Evolutionary conservation across 2,888 invertebrate species (phyloP).

Genomic region (Philereme transversata): DNA sequence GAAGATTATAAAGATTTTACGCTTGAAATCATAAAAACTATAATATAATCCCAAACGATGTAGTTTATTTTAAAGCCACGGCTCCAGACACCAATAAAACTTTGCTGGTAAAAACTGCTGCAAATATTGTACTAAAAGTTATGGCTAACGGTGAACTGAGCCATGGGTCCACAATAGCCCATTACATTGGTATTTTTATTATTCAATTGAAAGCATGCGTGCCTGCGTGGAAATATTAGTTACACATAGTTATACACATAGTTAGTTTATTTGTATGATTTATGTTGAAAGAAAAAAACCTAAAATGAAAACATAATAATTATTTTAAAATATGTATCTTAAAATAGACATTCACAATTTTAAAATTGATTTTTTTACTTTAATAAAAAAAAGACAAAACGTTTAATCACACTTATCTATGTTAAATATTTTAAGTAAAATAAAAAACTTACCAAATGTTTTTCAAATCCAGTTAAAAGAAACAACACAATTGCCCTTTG

Average conservation of each 20-base stretch:
- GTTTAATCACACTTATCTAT: neutral
- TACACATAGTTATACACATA: too few relatives aligned
- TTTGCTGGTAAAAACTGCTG: conserved; percentile 21
- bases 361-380: too few relatives aligned
- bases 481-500: conserved; percentile 56
- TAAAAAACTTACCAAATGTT: conserved; percentile 35
- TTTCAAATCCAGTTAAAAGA: conserved; percentile 39
- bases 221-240: neutral
- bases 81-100: conserved; percentile 24
- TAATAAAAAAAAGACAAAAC: too few relatives aligned
- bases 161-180: conserved; percentile 57
- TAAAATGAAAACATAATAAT: too few relatives aligned
- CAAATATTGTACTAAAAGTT: conserved; percentile 27
- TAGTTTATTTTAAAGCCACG: conserved; percentile 10
- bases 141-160: conserved; percentile 39
- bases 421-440: too few relatives aligned
- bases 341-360: too few relatives aligned
- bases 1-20: conserved; percentile 10
- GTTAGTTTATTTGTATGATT: too few relatives aligned
- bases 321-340: too few relatives aligned
- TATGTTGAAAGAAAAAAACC: too few relatives aligned
- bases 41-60: conserved; percentile 6
- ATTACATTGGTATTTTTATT: conserved; percentile 49
- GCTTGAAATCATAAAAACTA: conserved; percentile 4
- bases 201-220: conserved; percentile 15